Evolutionary conservation across 1,140 invertebrate genomes (phyloP).

Genomic region (Littorina saxatilis): DNA sequence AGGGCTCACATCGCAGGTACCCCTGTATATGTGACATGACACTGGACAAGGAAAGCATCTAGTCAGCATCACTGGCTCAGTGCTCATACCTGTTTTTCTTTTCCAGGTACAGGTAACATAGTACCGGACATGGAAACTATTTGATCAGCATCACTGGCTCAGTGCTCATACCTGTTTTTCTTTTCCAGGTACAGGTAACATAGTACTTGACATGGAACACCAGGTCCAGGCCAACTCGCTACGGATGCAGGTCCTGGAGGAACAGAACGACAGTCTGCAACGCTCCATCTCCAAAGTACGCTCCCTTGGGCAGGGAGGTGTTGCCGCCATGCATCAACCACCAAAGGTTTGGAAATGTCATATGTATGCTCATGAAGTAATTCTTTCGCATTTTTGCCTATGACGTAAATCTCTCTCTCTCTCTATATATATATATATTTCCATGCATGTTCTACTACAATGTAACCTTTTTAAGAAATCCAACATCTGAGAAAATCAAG

Average conservation of each 20-base stretch:
- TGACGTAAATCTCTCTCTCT: too few species aligned
- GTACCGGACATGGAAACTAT: too few species aligned
- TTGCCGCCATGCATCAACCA: not conserved
- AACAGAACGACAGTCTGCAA: slow-evolving; percentile 68
- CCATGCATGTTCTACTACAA: too few species aligned
- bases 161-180: not conserved
- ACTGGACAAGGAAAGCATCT: too few species aligned
- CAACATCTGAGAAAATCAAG: too few species aligned
- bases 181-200: slow-evolving; percentile 68
- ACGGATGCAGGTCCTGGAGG: slow-evolving; percentile 70
- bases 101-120: too few species aligned
- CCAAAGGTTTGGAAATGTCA: not conserved
- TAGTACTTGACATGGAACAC: slow-evolving; percentile 72
- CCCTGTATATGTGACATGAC: too few species aligned
- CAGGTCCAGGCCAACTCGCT: slow-evolving; percentile 72
- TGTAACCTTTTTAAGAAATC: too few species aligned
- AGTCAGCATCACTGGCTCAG: not conserved
- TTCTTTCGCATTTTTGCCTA: too few species aligned
- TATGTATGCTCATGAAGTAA: too few species aligned
- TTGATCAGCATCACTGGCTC: not conserved
- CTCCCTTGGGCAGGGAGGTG: not conserved
- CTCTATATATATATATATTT: too few species aligned
- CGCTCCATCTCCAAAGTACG: slow-evolving; percentile 70
- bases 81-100: not conserved
- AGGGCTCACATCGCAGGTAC: too few species aligned